Evolutionary conservation across 2,797 vertebrate species (phyloP), one percentile per base, ranked within the genome.

Genomic region (Anisognathus igniventris): DNA sequence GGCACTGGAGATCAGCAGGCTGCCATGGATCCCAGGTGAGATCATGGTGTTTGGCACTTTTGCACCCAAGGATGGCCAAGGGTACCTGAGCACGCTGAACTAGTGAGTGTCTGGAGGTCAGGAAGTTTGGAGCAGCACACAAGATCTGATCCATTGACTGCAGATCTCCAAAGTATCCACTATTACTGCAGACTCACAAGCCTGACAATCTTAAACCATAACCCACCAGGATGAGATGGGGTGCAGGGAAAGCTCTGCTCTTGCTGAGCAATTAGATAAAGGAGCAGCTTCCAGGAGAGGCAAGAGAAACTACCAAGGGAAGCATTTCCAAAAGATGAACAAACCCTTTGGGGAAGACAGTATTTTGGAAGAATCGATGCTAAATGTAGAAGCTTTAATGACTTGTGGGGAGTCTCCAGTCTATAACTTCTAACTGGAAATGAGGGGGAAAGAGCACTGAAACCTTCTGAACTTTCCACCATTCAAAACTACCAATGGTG

Each of bases 251-350:
- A 81, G 35, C 51, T 72, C 73, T 70, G n/a, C 39, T 73, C 62
- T 86, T 51, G 57, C 25, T 64, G 53, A 92, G 57, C 68, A 90
- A 65, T 80, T 90, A 92, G 65, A 88, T 77, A 53, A 84, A 74
- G 66, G 31, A 95, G 27, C 54, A 88, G 39, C 50, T 94, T 78
- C 72, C 85, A 77, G 70, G 22, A 86, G 50, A 93, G 23, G 50
- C 50, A 64, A 92, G 37, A 66, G 73, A 83, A 88, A 71, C 37
- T 57, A 91, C 39, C 65, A 35, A 86, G 51, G 79, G 90, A 92
- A 92, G 23, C 40, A 70, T 94, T 92, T 92, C 44, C 61, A 79
- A 86, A 86, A 90, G 58, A 78, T 78, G 66, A 93, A 78, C 44
- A 75, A 88, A 90, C 25, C 35, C 44, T 86, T 60, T 35, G 54